phyloP scores from a whole-genome alignment of 2,888 invertebrate species.

The Lasioglossum malachurum region DNA sequence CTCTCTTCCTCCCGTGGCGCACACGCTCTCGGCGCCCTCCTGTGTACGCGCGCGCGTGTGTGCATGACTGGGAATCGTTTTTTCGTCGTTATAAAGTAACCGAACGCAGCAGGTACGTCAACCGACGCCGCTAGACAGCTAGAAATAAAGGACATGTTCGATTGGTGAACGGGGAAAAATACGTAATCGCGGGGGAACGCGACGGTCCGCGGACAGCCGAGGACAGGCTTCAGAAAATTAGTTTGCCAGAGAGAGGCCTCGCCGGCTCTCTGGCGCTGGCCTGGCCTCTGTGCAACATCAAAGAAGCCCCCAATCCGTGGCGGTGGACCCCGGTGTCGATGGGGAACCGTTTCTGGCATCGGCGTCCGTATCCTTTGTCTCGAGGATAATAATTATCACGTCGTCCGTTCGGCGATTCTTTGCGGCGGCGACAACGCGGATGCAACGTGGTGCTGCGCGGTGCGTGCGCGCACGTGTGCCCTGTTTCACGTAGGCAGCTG shows the following conservation, averaged over 20 bases:
- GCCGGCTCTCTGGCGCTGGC: background rate
- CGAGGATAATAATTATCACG: constrained; percentile 79
- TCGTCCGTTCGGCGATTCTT: constrained; percentile 76
- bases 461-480: constrained; percentile 29
- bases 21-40: background rate
- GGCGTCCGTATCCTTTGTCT: constrained; percentile 75
- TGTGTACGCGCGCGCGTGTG: background rate
- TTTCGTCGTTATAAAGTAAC: constrained; percentile 72
- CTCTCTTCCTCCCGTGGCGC: background rate
- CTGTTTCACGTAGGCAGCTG: constrained; percentile 28
- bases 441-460: background rate
- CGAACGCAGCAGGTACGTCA: constrained; percentile 69
- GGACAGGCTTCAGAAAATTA: constrained; percentile 76
- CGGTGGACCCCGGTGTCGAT: constrained; percentile 66
- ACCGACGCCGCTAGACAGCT: constrained; percentile 69
- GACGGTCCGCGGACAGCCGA: constrained; percentile 74
- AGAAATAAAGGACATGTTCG: constrained; percentile 63
- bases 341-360: constrained; percentile 58
- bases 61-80: constrained; percentile 62
- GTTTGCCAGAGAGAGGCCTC: constrained; percentile 59
- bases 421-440: constrained; percentile 64
- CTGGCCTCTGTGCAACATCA: constrained; percentile 69
- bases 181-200: constrained; percentile 72
- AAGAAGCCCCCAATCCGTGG: constrained; percentile 52
- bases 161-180: constrained; percentile 73